Conservation (phyloP, 2,888 invertebrate species). For the Lamellibrachia columna region DNA sequence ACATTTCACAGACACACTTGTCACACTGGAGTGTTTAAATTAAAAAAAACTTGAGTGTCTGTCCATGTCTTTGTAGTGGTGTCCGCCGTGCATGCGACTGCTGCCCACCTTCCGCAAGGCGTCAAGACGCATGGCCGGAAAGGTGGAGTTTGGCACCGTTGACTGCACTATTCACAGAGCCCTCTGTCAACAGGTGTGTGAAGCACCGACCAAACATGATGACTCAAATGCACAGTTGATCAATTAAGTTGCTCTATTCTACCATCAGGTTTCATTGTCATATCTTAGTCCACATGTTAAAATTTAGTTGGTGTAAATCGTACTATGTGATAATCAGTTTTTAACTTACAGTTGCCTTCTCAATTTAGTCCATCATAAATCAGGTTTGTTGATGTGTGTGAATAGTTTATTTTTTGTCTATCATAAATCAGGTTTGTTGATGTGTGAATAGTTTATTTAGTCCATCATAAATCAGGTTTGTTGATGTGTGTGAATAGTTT, state of each 20-base stretch:
- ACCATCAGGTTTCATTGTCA: background rate
- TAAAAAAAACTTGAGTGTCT: background rate
- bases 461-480: too few relatives aligned
- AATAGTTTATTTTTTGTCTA: background rate
- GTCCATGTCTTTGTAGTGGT: slow-evolving; percentile 70
- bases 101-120: slow-evolving; percentile 77
- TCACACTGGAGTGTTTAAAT: background rate
- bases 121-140: slow-evolving; percentile 49
- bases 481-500: too few relatives aligned
- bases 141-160: slow-evolving; percentile 73
- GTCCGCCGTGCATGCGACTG: slow-evolving; percentile 78
- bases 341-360: too few relatives aligned
- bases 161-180: slow-evolving; percentile 75
- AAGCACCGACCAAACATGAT: background rate
- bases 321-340: too few relatives aligned
- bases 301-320: too few relatives aligned
- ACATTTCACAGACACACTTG: too few relatives aligned
- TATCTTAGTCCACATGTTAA: background rate
- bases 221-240: slow-evolving; percentile 19
- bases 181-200: slow-evolving; percentile 68
- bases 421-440: background rate
- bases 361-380: too few relatives aligned
- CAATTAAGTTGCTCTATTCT: background rate
- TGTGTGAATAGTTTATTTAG: background rate
- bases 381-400: background rate